Evolutionary conservation across 1,140 invertebrate genomes (phyloP).

Genomic region (Drosophila asahinai): DNA sequence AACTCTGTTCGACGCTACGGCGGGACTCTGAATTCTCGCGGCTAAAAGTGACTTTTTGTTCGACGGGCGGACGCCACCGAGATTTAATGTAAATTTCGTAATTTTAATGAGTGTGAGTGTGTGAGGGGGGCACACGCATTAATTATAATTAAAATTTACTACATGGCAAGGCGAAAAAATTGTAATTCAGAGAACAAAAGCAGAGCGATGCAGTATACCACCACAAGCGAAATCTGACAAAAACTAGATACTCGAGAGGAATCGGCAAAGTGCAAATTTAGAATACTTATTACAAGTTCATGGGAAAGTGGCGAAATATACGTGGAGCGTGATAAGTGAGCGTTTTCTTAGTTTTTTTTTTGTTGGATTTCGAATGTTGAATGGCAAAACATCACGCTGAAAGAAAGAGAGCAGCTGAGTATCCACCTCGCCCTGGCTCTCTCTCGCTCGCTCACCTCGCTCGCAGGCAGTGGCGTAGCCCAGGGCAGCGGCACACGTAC

Average conservation of each 20-base stretch:
- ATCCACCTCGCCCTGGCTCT: constrained; percentile 32
- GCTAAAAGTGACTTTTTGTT: not conserved
- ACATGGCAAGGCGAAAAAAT: constrained; percentile 53
- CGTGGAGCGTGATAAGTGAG: constrained; percentile 71
- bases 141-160: constrained; percentile 78
- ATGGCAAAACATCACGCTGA: constrained; percentile 65
- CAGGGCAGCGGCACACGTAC: constrained; percentile 31
- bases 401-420: constrained; percentile 27
- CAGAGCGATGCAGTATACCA: constrained; percentile 44
- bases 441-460: constrained; percentile 1
- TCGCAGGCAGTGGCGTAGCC: constrained; percentile 37
- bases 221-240: constrained; percentile 50
- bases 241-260: constrained; percentile 48
- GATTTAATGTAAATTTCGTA: constrained; percentile 15
- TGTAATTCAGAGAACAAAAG: constrained; percentile 55
- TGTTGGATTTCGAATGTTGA: constrained; percentile 36
- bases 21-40: constrained; percentile 1
- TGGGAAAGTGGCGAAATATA: constrained; percentile 69
- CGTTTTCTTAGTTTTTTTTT: constrained; percentile 38
- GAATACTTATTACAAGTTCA: constrained; percentile 80
- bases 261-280: constrained; percentile 73
- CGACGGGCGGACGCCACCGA: not conserved
- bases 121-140: constrained; percentile 47
- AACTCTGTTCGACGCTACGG: constrained; percentile 1
- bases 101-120: constrained; percentile 21